These are phyloP conservation scores for Phrynocephalus guinanensis DNA, from an alignment of 2,797 vertebrate genomes.

Conservation along the genomic window DNA sequence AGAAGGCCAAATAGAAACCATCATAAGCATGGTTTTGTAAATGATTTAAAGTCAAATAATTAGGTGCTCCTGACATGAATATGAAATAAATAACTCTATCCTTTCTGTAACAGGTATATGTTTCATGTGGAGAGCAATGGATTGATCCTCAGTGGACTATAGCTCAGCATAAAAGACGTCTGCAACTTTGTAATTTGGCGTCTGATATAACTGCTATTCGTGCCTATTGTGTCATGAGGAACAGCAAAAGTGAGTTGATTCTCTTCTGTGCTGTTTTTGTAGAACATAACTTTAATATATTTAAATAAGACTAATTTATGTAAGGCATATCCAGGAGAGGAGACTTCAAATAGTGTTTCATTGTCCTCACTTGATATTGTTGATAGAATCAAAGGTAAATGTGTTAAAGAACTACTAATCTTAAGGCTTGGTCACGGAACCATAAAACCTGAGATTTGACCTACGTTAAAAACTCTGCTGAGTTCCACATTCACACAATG, in stretches of 20 bases:
- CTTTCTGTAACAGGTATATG: conserved; percentile 64
- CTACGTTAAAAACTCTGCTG: no score
- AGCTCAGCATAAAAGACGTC: conserved; percentile 60
- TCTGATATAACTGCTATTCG: conserved; percentile 69
- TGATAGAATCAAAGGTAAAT: background rate
- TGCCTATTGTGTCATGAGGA: conserved; percentile 60
- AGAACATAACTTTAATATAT: conserved; percentile 1
- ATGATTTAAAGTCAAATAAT: background rate
- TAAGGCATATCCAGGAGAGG: no score
- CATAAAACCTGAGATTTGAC: no score
- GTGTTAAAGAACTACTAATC: background rate
- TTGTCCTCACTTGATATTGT: background rate
- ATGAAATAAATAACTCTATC: background rate
- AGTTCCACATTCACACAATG: no score
- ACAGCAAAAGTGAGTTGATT: conserved; percentile 61
- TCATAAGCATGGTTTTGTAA: background rate
- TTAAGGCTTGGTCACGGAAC: background rate
- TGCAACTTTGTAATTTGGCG: conserved; percentile 63
- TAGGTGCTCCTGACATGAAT: background rate
- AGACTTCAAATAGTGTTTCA: background rate
- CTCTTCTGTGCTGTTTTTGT: conserved; percentile 3
- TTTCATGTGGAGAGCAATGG: conserved; percentile 73
- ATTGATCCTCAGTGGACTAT: conserved; percentile 58
- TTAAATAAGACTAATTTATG: background rate
- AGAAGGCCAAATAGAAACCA: no score